phyloP scores from a whole-genome alignment of 2,888 invertebrate species.

The Mythimna vitellina region DNA sequence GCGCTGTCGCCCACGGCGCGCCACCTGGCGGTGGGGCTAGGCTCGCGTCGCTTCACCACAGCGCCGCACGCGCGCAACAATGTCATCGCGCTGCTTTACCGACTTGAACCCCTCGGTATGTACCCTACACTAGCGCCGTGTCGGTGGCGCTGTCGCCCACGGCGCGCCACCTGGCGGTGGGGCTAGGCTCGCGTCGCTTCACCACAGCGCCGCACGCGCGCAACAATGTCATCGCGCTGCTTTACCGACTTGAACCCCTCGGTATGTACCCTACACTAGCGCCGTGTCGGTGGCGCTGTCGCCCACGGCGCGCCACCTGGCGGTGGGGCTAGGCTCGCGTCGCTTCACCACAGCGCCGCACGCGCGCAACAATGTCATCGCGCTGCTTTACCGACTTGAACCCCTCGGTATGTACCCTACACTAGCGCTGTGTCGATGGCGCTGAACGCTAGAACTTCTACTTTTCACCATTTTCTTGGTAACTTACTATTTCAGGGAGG shows the following conservation, averaged over 20 bases:
- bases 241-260: slow-evolving; percentile 82
- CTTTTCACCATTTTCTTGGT: no score
- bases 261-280: slow-evolving; percentile 84
- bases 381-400: slow-evolving; percentile 84
- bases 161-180: slow-evolving; percentile 94
- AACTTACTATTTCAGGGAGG: no score
- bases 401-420: slow-evolving; percentile 74
- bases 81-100: slow-evolving; percentile 86
- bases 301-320: slow-evolving; percentile 94
- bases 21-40: slow-evolving; percentile 95
- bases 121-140: slow-evolving; percentile 92
- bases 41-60: slow-evolving; percentile 91
- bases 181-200: slow-evolving; percentile 93
- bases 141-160: slow-evolving; percentile 96
- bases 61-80: slow-evolving; percentile 89
- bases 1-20: slow-evolving; percentile 95
- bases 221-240: slow-evolving; percentile 85
- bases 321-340: slow-evolving; percentile 94
- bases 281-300: slow-evolving; percentile 96
- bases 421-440: neutral
- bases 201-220: slow-evolving; percentile 90
- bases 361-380: slow-evolving; percentile 87
- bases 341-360: slow-evolving; percentile 91
- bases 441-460: neutral
- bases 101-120: slow-evolving; percentile 82